Conservation (phyloP, 2,797 vertebrate species). For the Gadopsis marmoratus region DNA sequence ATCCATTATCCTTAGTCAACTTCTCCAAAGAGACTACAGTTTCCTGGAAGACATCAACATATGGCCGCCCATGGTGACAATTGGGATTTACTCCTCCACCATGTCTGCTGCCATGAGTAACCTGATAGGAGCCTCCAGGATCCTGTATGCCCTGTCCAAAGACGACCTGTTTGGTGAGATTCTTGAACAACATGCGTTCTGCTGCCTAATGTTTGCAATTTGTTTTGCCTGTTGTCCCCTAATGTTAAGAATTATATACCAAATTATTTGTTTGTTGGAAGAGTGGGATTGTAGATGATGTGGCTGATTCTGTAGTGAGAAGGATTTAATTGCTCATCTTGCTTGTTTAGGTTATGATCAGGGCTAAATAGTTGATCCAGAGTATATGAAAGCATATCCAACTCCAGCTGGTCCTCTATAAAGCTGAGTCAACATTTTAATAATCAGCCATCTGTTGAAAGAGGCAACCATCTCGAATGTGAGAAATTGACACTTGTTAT, state of each 20-base stretch:
- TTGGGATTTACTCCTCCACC: conserved; percentile 86
- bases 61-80: conserved; percentile 86
- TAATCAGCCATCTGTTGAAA: conserved; percentile 63
- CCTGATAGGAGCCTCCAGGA: conserved; percentile 88
- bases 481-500: conserved; percentile 68
- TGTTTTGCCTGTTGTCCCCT: background rate
- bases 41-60: conserved; percentile 87
- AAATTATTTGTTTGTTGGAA: background rate
- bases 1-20: conserved; percentile 66
- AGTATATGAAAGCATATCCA: conserved; percentile 37
- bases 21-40: conserved; percentile 86
- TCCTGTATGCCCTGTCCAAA: conserved; percentile 88
- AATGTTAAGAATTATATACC: background rate
- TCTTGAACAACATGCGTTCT: background rate
- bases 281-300: background rate
- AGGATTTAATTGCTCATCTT: conserved; percentile 7
- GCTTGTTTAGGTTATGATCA: conserved; percentile 30
- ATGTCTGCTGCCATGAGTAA: conserved; percentile 90
- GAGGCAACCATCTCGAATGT: conserved; percentile 50
- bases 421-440: conserved; percentile 55
- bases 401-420: conserved; percentile 47
- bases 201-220: background rate
- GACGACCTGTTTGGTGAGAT: conserved; percentile 87
- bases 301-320: conserved; percentile 11
- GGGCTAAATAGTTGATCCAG: conserved; percentile 32